Evolutionary conservation across 1,140 invertebrate genomes (phyloP), one percentile per base, ranked within the genome.

Genomic region (Drosophila ogumai): DNA sequence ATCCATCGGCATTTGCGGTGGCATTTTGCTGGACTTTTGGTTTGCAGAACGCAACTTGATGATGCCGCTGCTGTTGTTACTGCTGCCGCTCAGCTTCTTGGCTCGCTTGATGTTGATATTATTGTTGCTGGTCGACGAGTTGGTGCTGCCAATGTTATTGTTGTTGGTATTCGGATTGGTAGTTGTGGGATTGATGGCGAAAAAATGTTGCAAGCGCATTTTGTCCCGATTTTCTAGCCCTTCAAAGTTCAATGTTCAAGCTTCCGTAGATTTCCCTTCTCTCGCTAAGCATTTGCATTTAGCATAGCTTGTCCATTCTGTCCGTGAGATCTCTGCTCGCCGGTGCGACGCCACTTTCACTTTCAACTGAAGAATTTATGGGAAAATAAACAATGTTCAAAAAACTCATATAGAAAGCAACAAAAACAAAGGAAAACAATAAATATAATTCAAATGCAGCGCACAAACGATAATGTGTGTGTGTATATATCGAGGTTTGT

Each of bases 171-270:
- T 78, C 13, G 41, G 57, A 56, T 25, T 79, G 52, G 17, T 75
- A 15, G 75, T 17, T 47, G 71, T n/a, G 17, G 60, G 32, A 57
- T 77, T 77, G 44, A 65, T 52, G 60, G 57, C 68, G 54, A 71
- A 87, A 46, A 77, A 85, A 59, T 90, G 84, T 79, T 88, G 84
- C 85, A 87, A 57, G 63, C 84, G 85, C 84, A 88, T 88, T 65
- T 87, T 66, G 67, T 22, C 25, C 6, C 22, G 13, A 17, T 68
- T 49, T 41, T 34, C 19, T 13, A 46, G n/a, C 25, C 22, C 13
- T n/a, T 68, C 28, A 15, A 36, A 10, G 52, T 44, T 69, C 44
- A 64, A 19, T 38, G 19, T 44, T 69, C 41, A 17, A 46, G 6
- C 13, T 44, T 34, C 25, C 15, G 17, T 5, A 3, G 54, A 13